Percentiles rank a stretch among this genome's conserved stretches.
phyloP scores from a whole-genome alignment of 2,888 invertebrate genomes.

The Oegoconia quadripuncta region DNA sequence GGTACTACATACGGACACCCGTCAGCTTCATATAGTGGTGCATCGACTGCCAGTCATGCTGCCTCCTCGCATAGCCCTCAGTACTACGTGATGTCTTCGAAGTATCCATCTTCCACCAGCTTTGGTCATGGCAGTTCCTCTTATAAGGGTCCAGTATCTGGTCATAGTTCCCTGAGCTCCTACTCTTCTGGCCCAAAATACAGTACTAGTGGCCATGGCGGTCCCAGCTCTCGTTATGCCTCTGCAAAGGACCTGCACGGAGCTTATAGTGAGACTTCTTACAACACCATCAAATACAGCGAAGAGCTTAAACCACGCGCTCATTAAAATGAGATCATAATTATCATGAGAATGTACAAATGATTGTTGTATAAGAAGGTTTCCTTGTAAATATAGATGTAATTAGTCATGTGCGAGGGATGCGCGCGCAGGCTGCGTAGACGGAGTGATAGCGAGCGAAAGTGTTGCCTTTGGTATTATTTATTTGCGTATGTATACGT shows the following conservation, averaged over 20 bases:
- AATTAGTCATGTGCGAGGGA: conserved; percentile 26
- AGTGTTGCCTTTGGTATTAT: conserved; percentile 39
- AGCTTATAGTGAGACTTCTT: conserved; percentile 61
- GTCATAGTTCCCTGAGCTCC: conserved; percentile 50
- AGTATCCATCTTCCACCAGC: conserved; percentile 40
- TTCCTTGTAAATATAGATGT: conserved; percentile 49
- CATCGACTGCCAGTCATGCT: conserved; percentile 41
- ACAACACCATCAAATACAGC: conserved; percentile 75
- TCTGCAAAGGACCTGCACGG: conserved; percentile 58
- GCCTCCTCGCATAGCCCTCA: conserved; percentile 56
- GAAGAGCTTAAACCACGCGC: conserved; percentile 62
- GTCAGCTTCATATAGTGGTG: conserved; percentile 35
- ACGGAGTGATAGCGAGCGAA: conserved; percentile 26
- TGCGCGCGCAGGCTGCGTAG: conserved; percentile 27
- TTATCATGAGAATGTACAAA: conserved; percentile 4
- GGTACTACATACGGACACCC: conserved; percentile 56
- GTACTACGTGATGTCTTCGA: conserved; percentile 52
- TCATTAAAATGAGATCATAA: conserved; percentile 36
- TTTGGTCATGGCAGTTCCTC: conserved; percentile 56
- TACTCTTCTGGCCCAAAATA: conserved; percentile 57
- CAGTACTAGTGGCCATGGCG: conserved; percentile 46
- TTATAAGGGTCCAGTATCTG: conserved; percentile 47
- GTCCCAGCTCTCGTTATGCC: conserved; percentile 44
- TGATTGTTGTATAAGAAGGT: conserved; percentile 20
- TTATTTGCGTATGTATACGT: conserved; percentile 50